These are phyloP conservation scores for Ophion ventricosus DNA, from an alignment of 2,888 invertebrate genomes.

Conservation along the genomic window DNA sequence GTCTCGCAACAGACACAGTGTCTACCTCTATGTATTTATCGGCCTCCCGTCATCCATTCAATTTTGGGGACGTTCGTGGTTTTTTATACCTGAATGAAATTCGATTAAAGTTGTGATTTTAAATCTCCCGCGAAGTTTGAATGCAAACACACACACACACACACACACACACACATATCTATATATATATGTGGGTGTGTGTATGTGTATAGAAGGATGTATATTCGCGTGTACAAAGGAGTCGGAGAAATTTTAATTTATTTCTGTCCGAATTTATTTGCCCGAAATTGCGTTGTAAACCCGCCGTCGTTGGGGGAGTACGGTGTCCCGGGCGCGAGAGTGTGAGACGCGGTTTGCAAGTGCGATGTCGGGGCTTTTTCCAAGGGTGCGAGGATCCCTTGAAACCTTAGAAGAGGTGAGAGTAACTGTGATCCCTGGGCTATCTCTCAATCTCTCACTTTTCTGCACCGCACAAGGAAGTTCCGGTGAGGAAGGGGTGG, in stretches of 20 bases:
- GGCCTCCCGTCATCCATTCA: conserved; percentile 21
- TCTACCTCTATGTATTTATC: too few relatives aligned
- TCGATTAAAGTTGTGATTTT: conserved; percentile 53
- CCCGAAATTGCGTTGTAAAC: conserved; percentile 44
- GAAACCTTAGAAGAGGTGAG: conserved; percentile 66
- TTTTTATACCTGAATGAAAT: conserved; percentile 28
- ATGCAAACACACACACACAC: not conserved
- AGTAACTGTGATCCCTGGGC: conserved; percentile 39
- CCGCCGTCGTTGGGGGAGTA: conserved; percentile 1
- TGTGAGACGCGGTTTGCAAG: not conserved
- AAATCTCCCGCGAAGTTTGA: not conserved
- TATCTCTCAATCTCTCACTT: conserved; percentile 34
- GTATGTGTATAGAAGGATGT: not conserved
- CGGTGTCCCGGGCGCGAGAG: not conserved
- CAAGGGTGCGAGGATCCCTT: conserved; percentile 56
- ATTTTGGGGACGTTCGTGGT: conserved; percentile 29
- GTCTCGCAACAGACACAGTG: too few relatives aligned
- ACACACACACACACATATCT: too few relatives aligned
- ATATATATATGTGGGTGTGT: too few relatives aligned
- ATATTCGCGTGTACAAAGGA: not conserved
- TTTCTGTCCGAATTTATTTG: conserved; percentile 51
- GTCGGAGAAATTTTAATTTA: conserved; percentile 41
- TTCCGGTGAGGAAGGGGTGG: not conserved
- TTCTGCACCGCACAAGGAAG: conserved; percentile 29
- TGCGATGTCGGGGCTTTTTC: conserved; percentile 45